phyloP scores from a whole-genome alignment of 2,888 invertebrate species.

The Stenolophus ochropezus region DNA sequence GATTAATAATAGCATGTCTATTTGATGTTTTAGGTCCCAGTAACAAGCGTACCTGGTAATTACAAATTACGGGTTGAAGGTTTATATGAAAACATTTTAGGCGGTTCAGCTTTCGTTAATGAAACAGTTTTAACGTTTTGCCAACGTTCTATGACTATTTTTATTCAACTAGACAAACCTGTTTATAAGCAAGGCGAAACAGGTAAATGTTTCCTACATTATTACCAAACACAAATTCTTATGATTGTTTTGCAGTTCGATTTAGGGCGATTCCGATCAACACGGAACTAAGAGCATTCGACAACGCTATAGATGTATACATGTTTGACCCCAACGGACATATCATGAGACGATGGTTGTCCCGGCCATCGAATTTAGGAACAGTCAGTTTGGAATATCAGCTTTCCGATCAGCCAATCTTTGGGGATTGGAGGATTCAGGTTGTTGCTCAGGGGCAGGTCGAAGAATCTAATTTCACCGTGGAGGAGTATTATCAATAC shows the following conservation, averaged over 20 bases:
- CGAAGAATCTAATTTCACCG: constrained; percentile 89
- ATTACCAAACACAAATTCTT: no score
- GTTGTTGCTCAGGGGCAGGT: constrained; percentile 92
- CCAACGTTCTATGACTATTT: constrained; percentile 94
- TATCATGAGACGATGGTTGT: constrained; percentile 94
- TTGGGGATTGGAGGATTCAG: constrained; percentile 93
- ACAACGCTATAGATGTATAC: constrained; percentile 93
- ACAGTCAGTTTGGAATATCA: constrained; percentile 94
- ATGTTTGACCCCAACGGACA: constrained; percentile 92
- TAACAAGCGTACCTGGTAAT: constrained; percentile 87
- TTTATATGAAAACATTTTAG: constrained; percentile 82
- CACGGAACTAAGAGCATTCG: constrained; percentile 92
- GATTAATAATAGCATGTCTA: not conserved
- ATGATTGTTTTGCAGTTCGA: constrained; percentile 82
- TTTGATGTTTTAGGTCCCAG: constrained; percentile 79
- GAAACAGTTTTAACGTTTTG: constrained; percentile 91
- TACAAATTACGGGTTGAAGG: constrained; percentile 82
- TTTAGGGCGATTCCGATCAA: constrained; percentile 95
- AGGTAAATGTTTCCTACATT: no score
- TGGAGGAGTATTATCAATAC: constrained; percentile 97
- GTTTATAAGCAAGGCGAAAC: constrained; percentile 95
- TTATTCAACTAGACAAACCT: constrained; percentile 96
- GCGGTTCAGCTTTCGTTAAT: constrained; percentile 92
- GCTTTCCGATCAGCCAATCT: constrained; percentile 92
- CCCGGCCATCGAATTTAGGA: constrained; percentile 93